Conservation (phyloP, 2,797 vertebrate species). For the Helicolenus hilgendorfi region DNA sequence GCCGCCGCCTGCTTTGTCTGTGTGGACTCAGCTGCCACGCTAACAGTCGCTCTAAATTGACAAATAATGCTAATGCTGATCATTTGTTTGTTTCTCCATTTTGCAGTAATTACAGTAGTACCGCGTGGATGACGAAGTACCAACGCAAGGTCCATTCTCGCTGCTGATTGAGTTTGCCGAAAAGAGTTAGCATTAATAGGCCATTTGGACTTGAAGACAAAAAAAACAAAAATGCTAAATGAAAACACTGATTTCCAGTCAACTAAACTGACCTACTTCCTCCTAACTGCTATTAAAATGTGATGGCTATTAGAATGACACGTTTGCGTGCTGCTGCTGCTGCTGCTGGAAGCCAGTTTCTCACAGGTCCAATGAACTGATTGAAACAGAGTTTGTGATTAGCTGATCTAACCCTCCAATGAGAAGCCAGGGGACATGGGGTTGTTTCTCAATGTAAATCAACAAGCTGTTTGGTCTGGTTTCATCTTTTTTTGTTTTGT, state of each 20-base stretch:
- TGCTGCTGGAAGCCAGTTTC: constrained; percentile 90
- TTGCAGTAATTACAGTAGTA: constrained; percentile 93
- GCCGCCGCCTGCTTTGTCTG: constrained; percentile 60
- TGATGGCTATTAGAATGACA: constrained; percentile 69
- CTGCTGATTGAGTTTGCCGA: constrained; percentile 85
- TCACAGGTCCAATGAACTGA: constrained; percentile 90
- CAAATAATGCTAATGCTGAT: constrained; percentile 87
- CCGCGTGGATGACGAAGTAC: constrained; percentile 89
- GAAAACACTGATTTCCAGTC: constrained; percentile 42
- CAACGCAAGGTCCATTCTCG: constrained; percentile 87
- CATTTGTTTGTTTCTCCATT: constrained; percentile 90
- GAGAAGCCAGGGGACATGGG: constrained; percentile 61
- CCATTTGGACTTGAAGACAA: constrained; percentile 81
- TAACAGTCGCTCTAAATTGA: constrained; percentile 49
- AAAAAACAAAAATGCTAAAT: constrained; percentile 7
- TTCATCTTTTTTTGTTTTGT: constrained; percentile 54
- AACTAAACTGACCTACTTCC: constrained; percentile 4
- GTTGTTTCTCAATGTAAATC: constrained; percentile 73
- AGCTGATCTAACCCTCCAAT: constrained; percentile 63
- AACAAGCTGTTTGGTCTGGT: constrained; percentile 69
- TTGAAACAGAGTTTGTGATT: constrained; percentile 38
- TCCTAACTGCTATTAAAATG: constrained; percentile 21
- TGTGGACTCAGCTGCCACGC: constrained; percentile 61
- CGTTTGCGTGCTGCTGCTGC: constrained; percentile 84
- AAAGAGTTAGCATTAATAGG: constrained; percentile 65